Evolutionary conservation across 2,113 vertebrate genomes (phyloP).

Genomic region (Arvicanthis niloticus): DNA sequence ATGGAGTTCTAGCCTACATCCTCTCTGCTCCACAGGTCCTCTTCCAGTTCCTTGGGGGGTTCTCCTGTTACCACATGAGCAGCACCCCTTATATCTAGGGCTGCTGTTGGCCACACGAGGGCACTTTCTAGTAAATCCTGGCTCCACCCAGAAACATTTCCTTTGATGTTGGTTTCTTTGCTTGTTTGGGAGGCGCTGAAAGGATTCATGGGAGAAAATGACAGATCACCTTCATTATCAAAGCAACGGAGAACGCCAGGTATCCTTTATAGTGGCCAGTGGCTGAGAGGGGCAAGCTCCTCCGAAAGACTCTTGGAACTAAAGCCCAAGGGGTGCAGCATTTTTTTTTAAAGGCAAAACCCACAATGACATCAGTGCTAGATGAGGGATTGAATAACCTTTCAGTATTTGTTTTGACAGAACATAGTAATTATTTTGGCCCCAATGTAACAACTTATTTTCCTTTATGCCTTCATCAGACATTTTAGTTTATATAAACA

Average conservation of each 20-base stretch:
- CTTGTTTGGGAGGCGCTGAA: too few species aligned
- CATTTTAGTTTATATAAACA: background rate
- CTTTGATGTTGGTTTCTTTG: background rate
- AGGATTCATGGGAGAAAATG: background rate
- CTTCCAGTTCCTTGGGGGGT: background rate
- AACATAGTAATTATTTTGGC: background rate
- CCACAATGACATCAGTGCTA: background rate
- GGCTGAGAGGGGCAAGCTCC: background rate
- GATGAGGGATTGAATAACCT: background rate
- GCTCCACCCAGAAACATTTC: background rate
- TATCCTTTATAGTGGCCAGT: background rate
- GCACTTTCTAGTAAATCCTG: background rate
- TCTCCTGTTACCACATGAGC: background rate
- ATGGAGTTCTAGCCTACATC: too few species aligned
- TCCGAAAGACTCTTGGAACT: background rate
- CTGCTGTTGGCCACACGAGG: background rate
- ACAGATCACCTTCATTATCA: background rate
- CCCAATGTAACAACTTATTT: background rate
- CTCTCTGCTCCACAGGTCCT: background rate
- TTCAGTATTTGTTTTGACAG: background rate
- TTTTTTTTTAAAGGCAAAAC: background rate
- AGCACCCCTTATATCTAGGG: background rate
- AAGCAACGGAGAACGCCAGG: background rate
- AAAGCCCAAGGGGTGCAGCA: background rate
- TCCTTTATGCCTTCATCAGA: background rate